phyloP scores from a whole-genome alignment of 2,797 vertebrate species.

The Clarias laeviceps region DNA sequence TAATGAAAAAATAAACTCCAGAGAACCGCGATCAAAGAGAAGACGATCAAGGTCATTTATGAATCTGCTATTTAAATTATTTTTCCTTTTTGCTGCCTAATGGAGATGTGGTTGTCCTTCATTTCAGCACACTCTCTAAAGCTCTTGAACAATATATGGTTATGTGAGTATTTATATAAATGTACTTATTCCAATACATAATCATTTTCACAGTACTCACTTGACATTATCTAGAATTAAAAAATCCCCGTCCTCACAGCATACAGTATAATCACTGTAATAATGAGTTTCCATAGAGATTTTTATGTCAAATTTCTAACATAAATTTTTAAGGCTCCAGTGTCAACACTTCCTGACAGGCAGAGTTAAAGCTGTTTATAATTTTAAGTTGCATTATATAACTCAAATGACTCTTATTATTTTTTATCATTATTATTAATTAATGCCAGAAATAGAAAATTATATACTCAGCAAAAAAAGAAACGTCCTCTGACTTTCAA shows the following conservation, averaged over 20 bases:
- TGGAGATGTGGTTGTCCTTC: not conserved
- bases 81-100: not conserved
- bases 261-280: not conserved
- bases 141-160: not conserved
- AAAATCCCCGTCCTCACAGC: too few species aligned
- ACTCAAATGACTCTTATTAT: too few species aligned
- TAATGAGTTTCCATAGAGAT: not conserved
- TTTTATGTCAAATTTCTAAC: not conserved
- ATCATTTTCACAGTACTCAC: not conserved
- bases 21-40: not conserved
- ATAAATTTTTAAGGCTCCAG: not conserved
- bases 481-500: too few species aligned
- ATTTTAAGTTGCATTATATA: not conserved
- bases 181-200: not conserved
- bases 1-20: not conserved
- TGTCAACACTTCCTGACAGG: not conserved
- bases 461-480: too few species aligned
- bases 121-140: not conserved
- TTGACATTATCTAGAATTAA: not conserved
- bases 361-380: not conserved
- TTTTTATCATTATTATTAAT: too few species aligned
- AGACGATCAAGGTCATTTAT: constrained; percentile 2
- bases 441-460: too few species aligned
- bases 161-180: not conserved
- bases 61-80: not conserved